Base-by-base conservation (phyloP, 2,113 vertebrate genomes). In the Pterocles gutturalis region DNA sequence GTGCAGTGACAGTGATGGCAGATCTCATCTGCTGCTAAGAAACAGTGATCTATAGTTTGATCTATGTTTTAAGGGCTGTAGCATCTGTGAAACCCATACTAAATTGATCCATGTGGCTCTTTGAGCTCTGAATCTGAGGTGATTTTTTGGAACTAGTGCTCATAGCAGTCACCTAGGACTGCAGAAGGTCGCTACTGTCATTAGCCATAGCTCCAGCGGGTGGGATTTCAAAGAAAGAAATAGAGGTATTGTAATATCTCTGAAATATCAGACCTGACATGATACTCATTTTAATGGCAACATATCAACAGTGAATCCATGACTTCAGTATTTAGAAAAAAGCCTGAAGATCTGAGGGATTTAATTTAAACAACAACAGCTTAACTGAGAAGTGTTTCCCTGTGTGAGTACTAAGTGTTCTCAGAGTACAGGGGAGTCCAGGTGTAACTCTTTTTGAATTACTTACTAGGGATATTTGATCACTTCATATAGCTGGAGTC, bases 111-210 rank as follows among this genome's bases (percentile, higher is more conserved):
- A 18, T 24, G 54, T 72, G 38, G 24, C 17, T 66, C 75, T 77
- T 36, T n/a, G 79, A 71, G 38, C 54, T 62, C 54, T 31, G n/a
- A 69, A 38, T 49, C 18, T 14, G 60, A 58, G 36, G 3, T 65
- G 76, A 7, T 38, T 77, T 73, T 73, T 81, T 69, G 38, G n/a
- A 83, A 45, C 24, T 54, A 60, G 22, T 1, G 1, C 26, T 65
- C 41, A 21, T 29, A 66, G 25, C 49, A 12, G 25, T 60, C 1
- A 8, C 60, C 17, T 16, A 31, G 55, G 28, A 58, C 55, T 6
- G 4, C 11, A 33, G 34, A 31, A 51, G 29, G 73, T 41, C 3
- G 2, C 41, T 67, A 11, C 45, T 3, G 3, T 69, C 2, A 1
- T 66, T 34, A 83, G 38, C 22, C 0, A 0, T 67, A 36, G 26